These are phyloP conservation scores for Columba janthina DNA, from an alignment of 2,113 vertebrate genomes.

Conservation along the genomic window DNA sequence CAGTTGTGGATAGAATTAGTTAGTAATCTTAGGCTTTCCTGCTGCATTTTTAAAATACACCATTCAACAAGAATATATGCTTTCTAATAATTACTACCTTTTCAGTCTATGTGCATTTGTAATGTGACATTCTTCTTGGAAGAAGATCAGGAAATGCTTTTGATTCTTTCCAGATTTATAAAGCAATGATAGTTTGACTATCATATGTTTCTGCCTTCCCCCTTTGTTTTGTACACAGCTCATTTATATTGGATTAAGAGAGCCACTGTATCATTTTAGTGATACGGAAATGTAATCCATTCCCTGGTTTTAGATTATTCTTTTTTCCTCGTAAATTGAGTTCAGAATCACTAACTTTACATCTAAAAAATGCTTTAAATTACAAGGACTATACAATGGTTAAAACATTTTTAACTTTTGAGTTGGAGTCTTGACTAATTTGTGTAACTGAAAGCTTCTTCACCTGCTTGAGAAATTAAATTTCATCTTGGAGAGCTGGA, in stretches of 20 bases:
- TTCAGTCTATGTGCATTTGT: neutral
- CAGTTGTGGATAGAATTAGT: neutral
- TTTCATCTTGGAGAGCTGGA: neutral
- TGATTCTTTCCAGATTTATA: neutral
- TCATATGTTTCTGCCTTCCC: neutral
- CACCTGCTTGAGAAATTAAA: neutral
- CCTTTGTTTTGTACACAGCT: neutral
- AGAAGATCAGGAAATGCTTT: neutral
- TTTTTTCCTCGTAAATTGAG: neutral
- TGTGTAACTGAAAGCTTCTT: neutral
- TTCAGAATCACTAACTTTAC: neutral
- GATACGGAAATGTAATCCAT: neutral
- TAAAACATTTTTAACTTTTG: neutral
- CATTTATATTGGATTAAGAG: neutral
- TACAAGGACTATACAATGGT: neutral
- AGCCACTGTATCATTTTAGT: neutral
- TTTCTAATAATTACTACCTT: slow-evolving; percentile 25
- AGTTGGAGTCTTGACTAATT: neutral
- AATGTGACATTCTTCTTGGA: neutral
- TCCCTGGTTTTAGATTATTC: neutral
- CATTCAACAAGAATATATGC: neutral
- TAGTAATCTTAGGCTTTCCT: neutral
- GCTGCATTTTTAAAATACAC: neutral
- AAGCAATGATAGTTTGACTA: neutral
- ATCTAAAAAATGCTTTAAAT: neutral